Percentiles rank a stretch among this genome's conserved stretches.
Conservation (phyloP, 1,140 invertebrate species). For the Atta cephalotes region DNA sequence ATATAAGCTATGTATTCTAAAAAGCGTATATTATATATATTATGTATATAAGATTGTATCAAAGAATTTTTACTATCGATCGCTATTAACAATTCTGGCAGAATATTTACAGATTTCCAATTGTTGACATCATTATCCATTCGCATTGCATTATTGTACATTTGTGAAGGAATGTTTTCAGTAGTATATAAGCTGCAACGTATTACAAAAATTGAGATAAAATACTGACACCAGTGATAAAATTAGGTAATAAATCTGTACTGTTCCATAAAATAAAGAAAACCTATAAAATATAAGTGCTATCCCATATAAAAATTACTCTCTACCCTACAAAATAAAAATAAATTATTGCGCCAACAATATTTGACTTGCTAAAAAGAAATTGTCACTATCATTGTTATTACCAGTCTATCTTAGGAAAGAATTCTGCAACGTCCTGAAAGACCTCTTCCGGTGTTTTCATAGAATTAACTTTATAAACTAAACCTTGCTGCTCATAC, state of each 20-base stretch:
- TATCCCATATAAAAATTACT: background rate
- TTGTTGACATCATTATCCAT: slow-evolving; percentile 2
- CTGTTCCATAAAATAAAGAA: slow-evolving; percentile 20
- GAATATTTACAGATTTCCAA: slow-evolving; percentile 28
- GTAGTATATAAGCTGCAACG: slow-evolving; percentile 7
- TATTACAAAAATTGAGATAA: background rate
- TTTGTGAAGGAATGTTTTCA: slow-evolving; percentile 17
- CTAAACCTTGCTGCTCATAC: slow-evolving; percentile 91
- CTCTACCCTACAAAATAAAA: background rate
- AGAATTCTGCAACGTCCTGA: slow-evolving; percentile 86
- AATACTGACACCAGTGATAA: slow-evolving; percentile 7
- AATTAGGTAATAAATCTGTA: slow-evolving; percentile 16
- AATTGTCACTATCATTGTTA: background rate
- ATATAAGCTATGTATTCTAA: slow-evolving; percentile 23
- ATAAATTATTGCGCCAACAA: background rate
- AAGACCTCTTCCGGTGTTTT: slow-evolving; percentile 91
- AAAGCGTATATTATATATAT: background rate
- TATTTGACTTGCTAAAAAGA: slow-evolving; percentile 13
- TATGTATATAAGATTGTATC: slow-evolving; percentile 45
- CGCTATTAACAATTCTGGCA: background rate
- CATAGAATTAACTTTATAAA: slow-evolving; percentile 93
- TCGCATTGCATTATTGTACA: slow-evolving; percentile 22
- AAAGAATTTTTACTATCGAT: slow-evolving; percentile 36
- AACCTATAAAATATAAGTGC: slow-evolving; percentile 38
- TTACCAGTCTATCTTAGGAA: slow-evolving; percentile 84